Evolutionary conservation across 2,797 vertebrate genomes (phyloP).

Genomic region (Syngnathus rostellatus): DNA sequence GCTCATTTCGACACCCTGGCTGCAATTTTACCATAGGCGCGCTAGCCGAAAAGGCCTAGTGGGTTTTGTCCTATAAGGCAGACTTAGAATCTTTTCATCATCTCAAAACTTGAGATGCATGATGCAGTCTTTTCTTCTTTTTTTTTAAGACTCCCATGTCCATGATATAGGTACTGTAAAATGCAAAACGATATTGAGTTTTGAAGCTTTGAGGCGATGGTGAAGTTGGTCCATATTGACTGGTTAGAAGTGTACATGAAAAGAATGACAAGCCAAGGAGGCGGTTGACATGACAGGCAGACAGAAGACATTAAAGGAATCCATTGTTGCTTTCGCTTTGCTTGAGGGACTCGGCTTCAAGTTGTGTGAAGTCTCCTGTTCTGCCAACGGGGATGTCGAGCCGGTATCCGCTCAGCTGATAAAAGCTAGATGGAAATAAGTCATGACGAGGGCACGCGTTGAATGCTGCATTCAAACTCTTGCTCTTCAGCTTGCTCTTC

Average conservation of each 20-base stretch:
- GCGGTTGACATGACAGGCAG: constrained; percentile 54
- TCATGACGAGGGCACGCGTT: constrained; percentile 29
- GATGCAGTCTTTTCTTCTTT: not conserved
- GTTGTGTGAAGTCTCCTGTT: constrained; percentile 42
- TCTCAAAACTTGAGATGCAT: not conserved
- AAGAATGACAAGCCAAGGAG: constrained; percentile 6
- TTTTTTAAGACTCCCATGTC: not conserved
- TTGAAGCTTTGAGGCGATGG: not conserved
- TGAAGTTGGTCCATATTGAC: not conserved
- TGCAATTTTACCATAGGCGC: constrained; percentile 43
- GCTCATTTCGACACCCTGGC: constrained; percentile 54
- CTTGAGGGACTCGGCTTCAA: constrained; percentile 45
- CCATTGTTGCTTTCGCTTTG: constrained; percentile 50
- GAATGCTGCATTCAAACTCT: not conserved
- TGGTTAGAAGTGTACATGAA: not conserved
- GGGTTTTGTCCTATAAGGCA: no score
- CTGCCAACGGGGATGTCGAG: constrained; percentile 47
- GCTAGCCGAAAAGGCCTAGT: no score
- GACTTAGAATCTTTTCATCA: no score
- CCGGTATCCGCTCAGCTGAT: constrained; percentile 52
- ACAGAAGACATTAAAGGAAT: constrained; percentile 55
- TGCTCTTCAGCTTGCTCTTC: not conserved
- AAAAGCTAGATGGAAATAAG: constrained; percentile 42
- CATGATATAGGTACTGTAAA: not conserved
- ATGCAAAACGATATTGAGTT: not conserved